phyloP scores from a whole-genome alignment of 2,113 vertebrate species.

The Heloderma charlesbogerti region DNA sequence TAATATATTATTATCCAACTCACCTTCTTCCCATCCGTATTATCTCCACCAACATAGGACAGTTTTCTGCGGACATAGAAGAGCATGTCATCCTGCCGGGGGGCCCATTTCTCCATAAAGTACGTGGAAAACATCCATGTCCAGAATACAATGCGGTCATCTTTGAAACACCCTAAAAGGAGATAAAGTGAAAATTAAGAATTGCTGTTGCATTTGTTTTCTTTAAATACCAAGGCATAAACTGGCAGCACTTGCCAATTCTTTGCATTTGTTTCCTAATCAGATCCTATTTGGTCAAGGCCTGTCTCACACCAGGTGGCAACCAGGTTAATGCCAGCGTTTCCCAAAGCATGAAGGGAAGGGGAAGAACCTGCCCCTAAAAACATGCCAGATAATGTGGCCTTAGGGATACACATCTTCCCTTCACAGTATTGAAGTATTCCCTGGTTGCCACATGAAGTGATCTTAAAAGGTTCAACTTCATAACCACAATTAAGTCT shows the following conservation, averaged over 20 bases:
- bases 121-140: constrained; percentile 99
- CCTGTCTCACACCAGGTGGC: background rate
- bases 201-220: background rate
- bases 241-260: background rate
- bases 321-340: background rate
- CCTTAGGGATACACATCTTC: too few relatives aligned
- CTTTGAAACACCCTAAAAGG: constrained; percentile 91
- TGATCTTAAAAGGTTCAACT: too few relatives aligned
- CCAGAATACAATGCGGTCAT: constrained; percentile 98
- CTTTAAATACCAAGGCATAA: background rate
- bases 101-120: constrained; percentile 96
- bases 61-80: constrained; percentile 94
- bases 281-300: background rate
- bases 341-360: background rate
- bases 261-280: background rate
- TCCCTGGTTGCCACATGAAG: too few relatives aligned
- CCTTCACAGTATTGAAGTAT: too few relatives aligned
- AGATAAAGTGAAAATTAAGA: background rate
- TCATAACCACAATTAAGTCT: too few relatives aligned
- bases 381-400: too few relatives aligned
- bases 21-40: constrained; percentile 86
- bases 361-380: too few relatives aligned
- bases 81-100: constrained; percentile 95
- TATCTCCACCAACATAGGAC: constrained; percentile 78
- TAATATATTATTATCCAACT: background rate